phyloP scores from a whole-genome alignment of 2,888 invertebrate genomes.

The Himalopsyche anomala region DNA sequence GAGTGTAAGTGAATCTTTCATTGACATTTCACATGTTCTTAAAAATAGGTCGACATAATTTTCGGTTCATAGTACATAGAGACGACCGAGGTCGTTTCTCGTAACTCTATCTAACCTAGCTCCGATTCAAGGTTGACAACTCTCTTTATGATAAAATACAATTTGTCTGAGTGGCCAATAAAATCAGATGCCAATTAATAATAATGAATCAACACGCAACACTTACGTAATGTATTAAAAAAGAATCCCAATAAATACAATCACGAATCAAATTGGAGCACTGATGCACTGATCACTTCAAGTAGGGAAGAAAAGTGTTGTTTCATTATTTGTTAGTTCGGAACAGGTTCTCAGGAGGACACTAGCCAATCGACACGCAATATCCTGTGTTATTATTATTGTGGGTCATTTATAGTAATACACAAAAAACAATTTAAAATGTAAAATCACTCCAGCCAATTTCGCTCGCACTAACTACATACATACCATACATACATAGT shows the following conservation, averaged over 20 bases:
- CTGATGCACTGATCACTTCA: conserved; percentile 44
- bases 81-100: conserved; percentile 44
- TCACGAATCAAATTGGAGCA: conserved; percentile 45
- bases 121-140: conserved; percentile 48
- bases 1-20: conserved; percentile 9
- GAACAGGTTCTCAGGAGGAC: not conserved
- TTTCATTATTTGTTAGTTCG: conserved; percentile 4
- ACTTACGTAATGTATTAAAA: conserved; percentile 53
- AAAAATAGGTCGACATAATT: conserved; percentile 50
- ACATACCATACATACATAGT: not conserved
- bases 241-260: conserved; percentile 33
- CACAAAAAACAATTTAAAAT: conserved; percentile 33
- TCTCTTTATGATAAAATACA: conserved; percentile 38
- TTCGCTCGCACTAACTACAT: conserved; percentile 9
- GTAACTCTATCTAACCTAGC: conserved; percentile 48
- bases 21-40: conserved; percentile 44
- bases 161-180: conserved; percentile 22
- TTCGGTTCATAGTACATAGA: conserved; percentile 17
- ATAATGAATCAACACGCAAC: conserved; percentile 11
- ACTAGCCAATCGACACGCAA: not conserved
- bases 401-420: conserved; percentile 17
- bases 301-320: conserved; percentile 24
- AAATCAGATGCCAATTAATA: conserved; percentile 21
- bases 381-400: conserved; percentile 4
- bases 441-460: not conserved